These are phyloP conservation scores for Asbolus verrucosus DNA, from an alignment of 1,140 invertebrate genomes.

Conservation along the genomic window DNA sequence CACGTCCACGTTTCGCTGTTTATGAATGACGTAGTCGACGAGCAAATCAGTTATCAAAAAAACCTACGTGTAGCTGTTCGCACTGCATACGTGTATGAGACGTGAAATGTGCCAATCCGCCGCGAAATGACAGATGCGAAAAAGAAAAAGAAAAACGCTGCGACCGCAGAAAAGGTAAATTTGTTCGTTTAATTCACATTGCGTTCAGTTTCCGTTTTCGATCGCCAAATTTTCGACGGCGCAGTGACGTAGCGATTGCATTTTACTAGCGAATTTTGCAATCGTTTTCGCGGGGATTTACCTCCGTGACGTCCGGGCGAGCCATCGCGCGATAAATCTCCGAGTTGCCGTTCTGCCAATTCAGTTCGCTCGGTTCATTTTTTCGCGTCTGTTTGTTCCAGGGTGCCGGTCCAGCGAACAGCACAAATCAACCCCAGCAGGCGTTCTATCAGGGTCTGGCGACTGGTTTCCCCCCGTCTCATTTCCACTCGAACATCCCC, in stretches of 20 bases:
- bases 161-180: neutral
- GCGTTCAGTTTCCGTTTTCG: no score
- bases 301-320: no score
- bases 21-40: conserved; percentile 25
- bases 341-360: no score
- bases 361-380: neutral
- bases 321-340: no score
- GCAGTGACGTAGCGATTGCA: no score
- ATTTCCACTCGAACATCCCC: conserved; percentile 70
- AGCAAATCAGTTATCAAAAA: conserved; percentile 13
- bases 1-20: conserved; percentile 28
- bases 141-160: conserved; percentile 27
- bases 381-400: conserved; percentile 59
- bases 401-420: conserved; percentile 71
- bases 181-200: no score
- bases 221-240: no score
- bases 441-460: conserved; percentile 69
- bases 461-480: conserved; percentile 70
- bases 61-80: conserved; percentile 27
- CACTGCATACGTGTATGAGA: conserved; percentile 22
- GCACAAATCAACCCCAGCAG: conserved; percentile 72
- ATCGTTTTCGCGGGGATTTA: no score
- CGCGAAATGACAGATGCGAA: neutral
- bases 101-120: neutral
- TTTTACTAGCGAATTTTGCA: no score